These are phyloP conservation scores for Microcebus griseorufus DNA, from an alignment of 2,113 vertebrate species.

Conservation along the genomic window DNA sequence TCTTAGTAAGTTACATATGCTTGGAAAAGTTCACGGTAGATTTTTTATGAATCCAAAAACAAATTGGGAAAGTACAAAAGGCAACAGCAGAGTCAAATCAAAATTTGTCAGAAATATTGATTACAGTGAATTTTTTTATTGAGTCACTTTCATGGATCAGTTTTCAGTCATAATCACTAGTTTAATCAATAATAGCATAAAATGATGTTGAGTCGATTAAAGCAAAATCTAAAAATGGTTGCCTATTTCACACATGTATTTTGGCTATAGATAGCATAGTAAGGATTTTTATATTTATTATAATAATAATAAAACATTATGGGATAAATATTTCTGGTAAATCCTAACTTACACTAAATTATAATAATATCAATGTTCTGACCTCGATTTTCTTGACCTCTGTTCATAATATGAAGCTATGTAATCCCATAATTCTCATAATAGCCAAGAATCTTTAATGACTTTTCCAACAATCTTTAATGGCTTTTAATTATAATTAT, in stretches of 20 bases:
- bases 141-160: slow-evolving; percentile 26
- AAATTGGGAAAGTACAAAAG: slow-evolving; percentile 34
- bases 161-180: slow-evolving; percentile 57
- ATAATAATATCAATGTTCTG: not conserved
- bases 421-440: not conserved
- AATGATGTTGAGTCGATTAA: slow-evolving; percentile 13
- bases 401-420: not conserved
- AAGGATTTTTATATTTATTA: not conserved
- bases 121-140: slow-evolving; percentile 47
- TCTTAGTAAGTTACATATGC: slow-evolving; percentile 21
- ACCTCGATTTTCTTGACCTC: not conserved
- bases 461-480: not conserved
- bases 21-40: slow-evolving; percentile 13
- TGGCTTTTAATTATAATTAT: not conserved
- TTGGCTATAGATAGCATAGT: not conserved
- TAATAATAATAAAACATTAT: not conserved
- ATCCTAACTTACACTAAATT: not conserved
- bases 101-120: slow-evolving; percentile 60
- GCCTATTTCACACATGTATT: not conserved
- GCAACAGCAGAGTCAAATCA: slow-evolving; percentile 22
- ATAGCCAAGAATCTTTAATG: not conserved
- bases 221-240: slow-evolving; percentile 9
- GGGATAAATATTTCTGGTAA: not conserved
- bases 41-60: slow-evolving; percentile 25
- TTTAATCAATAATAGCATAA: slow-evolving; percentile 55